These are phyloP conservation scores for Autographa gamma DNA, from an alignment of 2,888 invertebrate genomes.

Conservation along the genomic window DNA sequence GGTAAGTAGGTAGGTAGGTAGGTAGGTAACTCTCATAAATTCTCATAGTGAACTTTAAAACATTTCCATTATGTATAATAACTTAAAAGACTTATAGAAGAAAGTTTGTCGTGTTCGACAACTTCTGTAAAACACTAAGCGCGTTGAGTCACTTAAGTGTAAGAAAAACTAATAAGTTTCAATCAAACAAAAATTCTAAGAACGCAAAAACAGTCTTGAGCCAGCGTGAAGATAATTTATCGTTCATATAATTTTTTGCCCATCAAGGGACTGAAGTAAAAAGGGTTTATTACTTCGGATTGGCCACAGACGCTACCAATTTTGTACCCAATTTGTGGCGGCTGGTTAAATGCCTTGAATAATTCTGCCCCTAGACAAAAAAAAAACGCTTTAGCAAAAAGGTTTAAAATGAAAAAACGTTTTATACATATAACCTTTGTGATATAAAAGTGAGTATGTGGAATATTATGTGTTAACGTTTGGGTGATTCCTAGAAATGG, in stretches of 20 bases:
- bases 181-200: background rate
- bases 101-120: background rate
- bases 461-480: background rate
- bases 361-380: background rate
- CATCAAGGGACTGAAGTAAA: constrained; percentile 2
- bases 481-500: constrained; percentile 74
- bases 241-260: background rate
- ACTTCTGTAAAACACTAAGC: background rate
- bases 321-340: background rate
- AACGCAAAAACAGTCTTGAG: background rate
- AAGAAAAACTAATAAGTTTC: constrained; percentile 3
- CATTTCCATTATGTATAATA: background rate
- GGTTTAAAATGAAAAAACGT: background rate
- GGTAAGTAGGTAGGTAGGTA: constrained; percentile 68
- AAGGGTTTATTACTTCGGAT: constrained; percentile 2
- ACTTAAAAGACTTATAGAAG: background rate
- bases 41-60: background rate
- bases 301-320: background rate
- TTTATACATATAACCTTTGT: background rate
- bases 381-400: background rate
- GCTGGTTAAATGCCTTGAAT: background rate
- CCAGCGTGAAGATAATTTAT: constrained; percentile 2
- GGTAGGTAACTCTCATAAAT: background rate
- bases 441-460: background rate
- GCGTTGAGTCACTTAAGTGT: background rate